phyloP scores from a whole-genome alignment of 92 coral and sea anemone species.

The Actinostola sp. region DNA sequence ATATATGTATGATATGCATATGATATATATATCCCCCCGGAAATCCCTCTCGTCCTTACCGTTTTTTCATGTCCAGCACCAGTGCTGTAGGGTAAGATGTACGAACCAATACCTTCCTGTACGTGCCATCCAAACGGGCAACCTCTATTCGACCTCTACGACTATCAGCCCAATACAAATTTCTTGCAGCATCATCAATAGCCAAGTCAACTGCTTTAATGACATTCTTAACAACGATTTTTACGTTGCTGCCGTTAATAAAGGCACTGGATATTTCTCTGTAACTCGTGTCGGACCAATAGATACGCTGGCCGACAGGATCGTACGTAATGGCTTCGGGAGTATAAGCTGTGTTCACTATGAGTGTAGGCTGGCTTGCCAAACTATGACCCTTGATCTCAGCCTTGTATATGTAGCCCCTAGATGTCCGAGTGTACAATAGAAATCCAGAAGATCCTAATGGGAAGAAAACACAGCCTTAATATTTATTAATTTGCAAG shows the following conservation, averaged over 20 bases:
- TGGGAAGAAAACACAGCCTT: no score
- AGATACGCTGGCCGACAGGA: slow-evolving; percentile 33
- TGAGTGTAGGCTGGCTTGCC: neutral
- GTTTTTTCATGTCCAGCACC: slow-evolving; percentile 16
- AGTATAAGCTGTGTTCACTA: neutral
- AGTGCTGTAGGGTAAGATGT: neutral
- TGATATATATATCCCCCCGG: neutral
- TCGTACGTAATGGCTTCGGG: slow-evolving; percentile 56
- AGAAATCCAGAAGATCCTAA: slow-evolving; percentile 9
- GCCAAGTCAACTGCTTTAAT: slow-evolving; percentile 30
- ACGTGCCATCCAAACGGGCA: slow-evolving; percentile 39
- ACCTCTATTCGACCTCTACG: slow-evolving; percentile 28
- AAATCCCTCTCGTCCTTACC: neutral
- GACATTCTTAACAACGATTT: slow-evolving; percentile 20
- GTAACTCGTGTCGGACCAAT: slow-evolving; percentile 31
- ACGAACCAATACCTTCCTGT: slow-evolving; percentile 29
- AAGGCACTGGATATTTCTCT: slow-evolving; percentile 25
- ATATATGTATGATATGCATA: no score
- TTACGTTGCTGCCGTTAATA: slow-evolving; percentile 38
- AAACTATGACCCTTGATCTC: neutral
- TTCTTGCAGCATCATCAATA: slow-evolving; percentile 46
- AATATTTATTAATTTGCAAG: no score
- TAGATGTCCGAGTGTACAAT: neutral
- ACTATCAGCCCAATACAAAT: slow-evolving; percentile 56
- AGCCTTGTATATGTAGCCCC: slow-evolving; percentile 11